Evolutionary conservation across 2,113 vertebrate genomes (phyloP).

Genomic region (Sialia sialis): DNA sequence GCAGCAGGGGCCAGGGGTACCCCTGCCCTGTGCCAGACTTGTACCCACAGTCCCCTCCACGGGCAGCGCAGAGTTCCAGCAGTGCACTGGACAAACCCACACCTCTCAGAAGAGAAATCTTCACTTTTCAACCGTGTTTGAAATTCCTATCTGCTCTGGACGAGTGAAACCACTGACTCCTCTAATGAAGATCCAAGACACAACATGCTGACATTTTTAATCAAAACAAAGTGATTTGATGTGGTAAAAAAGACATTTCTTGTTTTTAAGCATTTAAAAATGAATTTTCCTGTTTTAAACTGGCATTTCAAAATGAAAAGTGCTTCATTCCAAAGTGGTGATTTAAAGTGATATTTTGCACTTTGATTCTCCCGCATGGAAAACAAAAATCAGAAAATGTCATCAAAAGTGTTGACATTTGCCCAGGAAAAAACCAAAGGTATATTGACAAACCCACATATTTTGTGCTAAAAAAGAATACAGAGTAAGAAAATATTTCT

Average conservation of each 20-base stretch:
- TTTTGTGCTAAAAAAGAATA: background rate
- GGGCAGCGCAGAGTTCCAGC: rapidly evolving
- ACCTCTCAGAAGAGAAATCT: background rate
- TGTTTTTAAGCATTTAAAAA: background rate
- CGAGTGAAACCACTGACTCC: background rate
- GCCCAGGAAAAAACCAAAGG: background rate
- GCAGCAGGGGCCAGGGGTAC: background rate
- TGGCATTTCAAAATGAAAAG: slow-evolving; percentile 22
- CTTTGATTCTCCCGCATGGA: background rate
- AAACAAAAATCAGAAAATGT: background rate
- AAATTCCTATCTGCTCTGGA: background rate
- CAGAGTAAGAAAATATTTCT: background rate
- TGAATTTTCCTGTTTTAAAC: background rate
- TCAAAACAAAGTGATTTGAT: background rate
- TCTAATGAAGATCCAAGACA: background rate
- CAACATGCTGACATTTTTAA: background rate
- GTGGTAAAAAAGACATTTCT: slow-evolving; percentile 13
- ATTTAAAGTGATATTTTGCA: background rate
- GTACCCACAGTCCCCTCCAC: rapidly evolving
- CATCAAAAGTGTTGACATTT: slow-evolving; percentile 17
- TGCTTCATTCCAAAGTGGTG: background rate
- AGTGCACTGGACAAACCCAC: rapidly evolving
- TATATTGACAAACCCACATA: background rate
- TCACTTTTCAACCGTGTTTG: background rate
- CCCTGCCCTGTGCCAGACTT: background rate